These are phyloP conservation scores for Aspidoscelis tigris DNA, from an alignment of 2,113 vertebrate genomes.

Conservation along the genomic window DNA sequence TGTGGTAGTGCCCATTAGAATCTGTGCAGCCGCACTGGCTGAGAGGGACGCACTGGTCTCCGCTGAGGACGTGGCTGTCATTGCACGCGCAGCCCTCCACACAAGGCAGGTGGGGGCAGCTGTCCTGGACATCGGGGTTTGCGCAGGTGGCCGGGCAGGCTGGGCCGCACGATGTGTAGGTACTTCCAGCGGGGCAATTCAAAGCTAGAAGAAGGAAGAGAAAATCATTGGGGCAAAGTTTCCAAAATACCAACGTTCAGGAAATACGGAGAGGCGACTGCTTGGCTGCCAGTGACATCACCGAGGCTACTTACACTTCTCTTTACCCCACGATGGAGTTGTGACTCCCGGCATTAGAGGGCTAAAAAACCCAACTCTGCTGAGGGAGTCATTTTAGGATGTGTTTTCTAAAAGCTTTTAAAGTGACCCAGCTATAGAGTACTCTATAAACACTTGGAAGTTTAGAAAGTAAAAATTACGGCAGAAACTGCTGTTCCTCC, in stretches of 20 bases:
- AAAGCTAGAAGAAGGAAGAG: constrained; percentile 66
- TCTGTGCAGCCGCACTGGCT: constrained; percentile 81
- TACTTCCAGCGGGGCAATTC: constrained; percentile 77
- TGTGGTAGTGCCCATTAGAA: constrained; percentile 71
- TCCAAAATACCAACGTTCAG: no score
- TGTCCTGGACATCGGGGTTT: constrained; percentile 43
- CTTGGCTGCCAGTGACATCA: no score
- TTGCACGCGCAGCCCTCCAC: constrained; percentile 84
- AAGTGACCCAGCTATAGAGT: background rate
- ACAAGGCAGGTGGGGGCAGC: constrained; percentile 74
- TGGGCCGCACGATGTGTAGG: constrained; percentile 74
- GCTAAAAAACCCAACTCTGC: no score
- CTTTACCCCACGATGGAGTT: background rate
- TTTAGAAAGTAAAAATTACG: constrained; percentile 68
- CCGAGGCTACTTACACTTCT: no score
- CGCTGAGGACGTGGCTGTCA: constrained; percentile 76
- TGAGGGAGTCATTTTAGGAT: no score
- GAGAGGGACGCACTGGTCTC: constrained; percentile 80
- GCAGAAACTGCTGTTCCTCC: constrained; percentile 85
- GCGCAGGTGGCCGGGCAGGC: constrained; percentile 82
- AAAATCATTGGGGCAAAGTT: no score
- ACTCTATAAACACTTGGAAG: background rate
- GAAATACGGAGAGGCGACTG: no score
- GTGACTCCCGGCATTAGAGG: background rate
- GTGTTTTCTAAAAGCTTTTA: background rate